Percentiles rank a stretch among this genome's conserved stretches.
These are phyloP conservation scores for Saimiri boliviensis DNA, from an alignment of 2,113 vertebrate species.

Conservation along the genomic window DNA sequence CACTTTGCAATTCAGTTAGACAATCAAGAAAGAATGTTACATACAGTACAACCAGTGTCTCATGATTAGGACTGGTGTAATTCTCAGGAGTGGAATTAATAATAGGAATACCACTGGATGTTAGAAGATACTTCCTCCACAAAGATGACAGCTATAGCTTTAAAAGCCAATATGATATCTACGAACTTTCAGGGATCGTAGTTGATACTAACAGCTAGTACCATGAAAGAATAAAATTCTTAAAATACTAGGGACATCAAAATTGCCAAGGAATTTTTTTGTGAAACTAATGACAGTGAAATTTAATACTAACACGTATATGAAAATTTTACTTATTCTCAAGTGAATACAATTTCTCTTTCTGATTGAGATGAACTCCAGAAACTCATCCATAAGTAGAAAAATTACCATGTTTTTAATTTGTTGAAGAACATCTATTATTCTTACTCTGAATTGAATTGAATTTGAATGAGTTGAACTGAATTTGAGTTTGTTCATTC, in stretches of 20 bases:
- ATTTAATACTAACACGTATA: not conserved
- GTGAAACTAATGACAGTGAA: not conserved
- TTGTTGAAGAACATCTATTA: constrained; percentile 3
- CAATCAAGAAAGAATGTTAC: not conserved
- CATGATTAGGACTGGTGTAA: not conserved
- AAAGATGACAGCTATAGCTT: not conserved
- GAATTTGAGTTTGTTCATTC: constrained; percentile 39
- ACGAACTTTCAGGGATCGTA: not conserved
- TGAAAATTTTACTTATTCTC: not conserved
- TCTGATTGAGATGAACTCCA: constrained; percentile 19
- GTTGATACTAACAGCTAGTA: not conserved
- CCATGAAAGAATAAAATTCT: not conserved
- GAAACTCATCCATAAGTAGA: not conserved
- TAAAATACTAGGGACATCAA: not conserved
- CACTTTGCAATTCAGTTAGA: not conserved
- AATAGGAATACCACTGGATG: not conserved
- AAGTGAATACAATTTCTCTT: constrained; percentile 8
- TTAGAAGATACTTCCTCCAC: not conserved
- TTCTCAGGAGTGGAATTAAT: not conserved
- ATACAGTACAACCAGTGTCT: not conserved
- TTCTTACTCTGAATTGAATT: not conserved
- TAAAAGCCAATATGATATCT: not conserved
- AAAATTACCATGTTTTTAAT: constrained; percentile 24
- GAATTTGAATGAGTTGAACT: no score
- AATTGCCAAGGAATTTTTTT: not conserved